phyloP scores from a whole-genome alignment of 2,888 invertebrate species.

The Drosophila peninsularis region DNA sequence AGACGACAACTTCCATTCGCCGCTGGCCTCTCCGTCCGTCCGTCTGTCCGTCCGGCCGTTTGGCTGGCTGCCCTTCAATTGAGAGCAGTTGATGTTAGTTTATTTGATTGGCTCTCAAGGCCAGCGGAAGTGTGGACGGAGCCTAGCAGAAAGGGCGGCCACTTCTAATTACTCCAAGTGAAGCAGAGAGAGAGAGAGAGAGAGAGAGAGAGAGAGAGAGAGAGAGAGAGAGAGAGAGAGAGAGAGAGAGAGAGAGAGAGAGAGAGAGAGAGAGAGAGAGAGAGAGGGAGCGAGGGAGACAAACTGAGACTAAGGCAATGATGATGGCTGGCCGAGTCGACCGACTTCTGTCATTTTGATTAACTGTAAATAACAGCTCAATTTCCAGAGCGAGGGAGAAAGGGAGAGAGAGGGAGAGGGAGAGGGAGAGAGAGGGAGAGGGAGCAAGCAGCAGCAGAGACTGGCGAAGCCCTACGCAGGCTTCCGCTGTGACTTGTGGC shows the following conservation, averaged over 20 bases:
- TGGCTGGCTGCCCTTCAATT: constrained; percentile 48
- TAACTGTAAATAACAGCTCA: constrained; percentile 69
- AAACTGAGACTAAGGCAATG: background rate
- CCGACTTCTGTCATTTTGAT: constrained; percentile 69
- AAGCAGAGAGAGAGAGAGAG: background rate
- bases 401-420: background rate
- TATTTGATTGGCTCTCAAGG: constrained; percentile 80
- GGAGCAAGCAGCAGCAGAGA: background rate
- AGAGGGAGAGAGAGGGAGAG: background rate
- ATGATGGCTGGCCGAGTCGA: constrained; percentile 24
- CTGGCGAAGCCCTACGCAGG: constrained; percentile 50
- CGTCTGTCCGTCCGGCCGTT: background rate
- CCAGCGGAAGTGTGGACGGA: constrained; percentile 74
- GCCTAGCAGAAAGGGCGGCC: constrained; percentile 32
- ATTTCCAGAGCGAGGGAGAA: constrained; percentile 34
- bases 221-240: background rate
- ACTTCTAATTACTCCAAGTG: constrained; percentile 46
- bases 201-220: background rate
- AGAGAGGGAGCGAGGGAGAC: background rate
- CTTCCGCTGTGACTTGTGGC: constrained; percentile 50
- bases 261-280: constrained; percentile 1
- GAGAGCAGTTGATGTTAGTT: constrained; percentile 48
- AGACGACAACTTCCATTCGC: background rate
- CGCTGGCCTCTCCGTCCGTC: background rate
- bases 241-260: background rate